Base-by-base conservation (phyloP, 2,113 vertebrate species). In the Cacatua alba region DNA sequence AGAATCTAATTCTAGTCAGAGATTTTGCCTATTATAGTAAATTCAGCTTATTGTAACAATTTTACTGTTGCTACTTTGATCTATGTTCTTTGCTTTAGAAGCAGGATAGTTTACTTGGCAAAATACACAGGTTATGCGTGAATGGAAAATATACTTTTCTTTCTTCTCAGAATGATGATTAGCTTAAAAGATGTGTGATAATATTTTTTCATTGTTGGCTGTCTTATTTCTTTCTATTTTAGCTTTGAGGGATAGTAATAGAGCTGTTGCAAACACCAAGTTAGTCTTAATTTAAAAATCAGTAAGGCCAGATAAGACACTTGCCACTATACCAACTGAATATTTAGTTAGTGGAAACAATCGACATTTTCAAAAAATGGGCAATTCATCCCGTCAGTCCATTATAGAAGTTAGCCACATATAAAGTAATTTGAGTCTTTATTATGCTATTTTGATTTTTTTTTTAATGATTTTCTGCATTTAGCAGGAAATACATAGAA, bases 281-380 rank as follows among this genome's bases (percentile, higher is more conserved):
- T 78, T 77, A 89, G 37, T 71, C 69, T 91, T 94, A 81, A 83
- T 94, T 71, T 80, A 55, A 80, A 84, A 93, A 64, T 84, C 53
- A 76, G 13, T 94, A 75, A 91, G 51, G 35, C 13, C 43, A 78
- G 62, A 64, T 90, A 84, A 91, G 55, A 78, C 49, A 74, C 26
- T 78, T 88, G 33, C 46, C 35, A 49, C 31, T 78, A 53, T 4
- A 71, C 17, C 51, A 77, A 25, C 19, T 57, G 37, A 72, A 62
- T 90, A 62, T 82, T 86, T 96, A 81, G 16, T 75, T 78, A 88
- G 55, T 2, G 5, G 69, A 84, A 88, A 64, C 33, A 90, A 41
- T 62, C n/a, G 65, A 65, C 51, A 9, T 72, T 63, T 77, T 39
- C 13, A 69, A 67, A 82, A 92, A 86, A 37, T 28, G 10, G 52